Conservation (phyloP, 2,113 vertebrate genomes). For the Trichomycterus rosablanca region DNA sequence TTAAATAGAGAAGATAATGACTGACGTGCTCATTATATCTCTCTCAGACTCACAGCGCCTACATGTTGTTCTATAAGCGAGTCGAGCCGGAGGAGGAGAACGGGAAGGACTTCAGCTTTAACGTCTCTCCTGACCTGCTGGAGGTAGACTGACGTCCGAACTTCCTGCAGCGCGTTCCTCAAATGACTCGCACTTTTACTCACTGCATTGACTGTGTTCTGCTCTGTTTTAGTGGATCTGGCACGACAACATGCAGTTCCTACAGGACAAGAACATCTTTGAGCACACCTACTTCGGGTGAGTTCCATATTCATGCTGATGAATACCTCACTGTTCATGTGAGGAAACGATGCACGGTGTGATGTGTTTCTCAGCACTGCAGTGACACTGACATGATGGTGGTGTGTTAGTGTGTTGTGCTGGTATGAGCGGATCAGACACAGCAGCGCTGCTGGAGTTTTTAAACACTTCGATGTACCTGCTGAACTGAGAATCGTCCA, state of each 20-base stretch:
- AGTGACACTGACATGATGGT: no score
- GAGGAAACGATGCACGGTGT: no score
- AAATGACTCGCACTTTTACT: background rate
- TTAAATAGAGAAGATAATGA: background rate
- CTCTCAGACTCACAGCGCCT: constrained; percentile 94
- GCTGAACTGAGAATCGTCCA: no score
- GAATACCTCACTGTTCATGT: no score
- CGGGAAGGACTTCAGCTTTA: constrained; percentile 89
- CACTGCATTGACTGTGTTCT: background rate
- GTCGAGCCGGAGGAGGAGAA: constrained; percentile 96
- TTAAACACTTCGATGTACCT: no score
- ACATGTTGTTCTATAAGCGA: constrained; percentile 98
- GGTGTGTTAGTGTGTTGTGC: no score
- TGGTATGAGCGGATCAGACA: no score
- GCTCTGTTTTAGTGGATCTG: constrained; percentile 86
- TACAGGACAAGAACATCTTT: constrained; percentile 99
- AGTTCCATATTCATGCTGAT: constrained; percentile 55
- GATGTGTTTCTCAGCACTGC: no score
- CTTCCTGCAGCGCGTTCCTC: background rate
- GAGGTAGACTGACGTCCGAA: constrained; percentile 71
- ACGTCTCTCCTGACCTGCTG: constrained; percentile 93
- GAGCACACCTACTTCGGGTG: constrained; percentile 99
- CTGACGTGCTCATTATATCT: background rate
- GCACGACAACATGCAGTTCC: constrained; percentile 99
- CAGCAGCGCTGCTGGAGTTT: no score